Evolutionary conservation across 2,888 invertebrate genomes (phyloP).

Genomic region (Hanleya hanleyi): DNA sequence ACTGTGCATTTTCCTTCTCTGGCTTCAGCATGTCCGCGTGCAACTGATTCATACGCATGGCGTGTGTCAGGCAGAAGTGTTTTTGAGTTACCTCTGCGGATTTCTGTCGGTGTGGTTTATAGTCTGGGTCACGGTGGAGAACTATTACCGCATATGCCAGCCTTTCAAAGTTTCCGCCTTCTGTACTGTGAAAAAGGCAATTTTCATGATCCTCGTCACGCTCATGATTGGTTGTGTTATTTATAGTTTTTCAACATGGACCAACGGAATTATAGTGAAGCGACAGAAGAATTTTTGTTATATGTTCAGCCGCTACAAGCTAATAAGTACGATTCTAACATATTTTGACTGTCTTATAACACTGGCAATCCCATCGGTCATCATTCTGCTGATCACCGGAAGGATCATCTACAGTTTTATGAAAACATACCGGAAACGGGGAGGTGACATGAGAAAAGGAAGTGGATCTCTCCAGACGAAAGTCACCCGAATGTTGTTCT

Average conservation of each 20-base stretch:
- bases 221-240: slow-evolving; percentile 35
- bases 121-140: slow-evolving; percentile 87
- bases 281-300: slow-evolving; percentile 35
- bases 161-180: slow-evolving; percentile 77
- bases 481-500: slow-evolving; percentile 54
- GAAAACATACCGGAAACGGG: background rate
- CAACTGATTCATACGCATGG: slow-evolving; percentile 71
- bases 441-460: background rate
- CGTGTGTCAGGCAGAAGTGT: slow-evolving; percentile 49
- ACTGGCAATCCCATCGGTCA: slow-evolving; percentile 29
- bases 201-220: slow-evolving; percentile 35
- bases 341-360: slow-evolving; percentile 44
- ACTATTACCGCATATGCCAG: slow-evolving; percentile 86
- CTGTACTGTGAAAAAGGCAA: slow-evolving; percentile 50
- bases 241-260: slow-evolving; percentile 56
- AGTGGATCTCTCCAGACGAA: slow-evolving; percentile 28
- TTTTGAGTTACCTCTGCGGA: slow-evolving; percentile 78
- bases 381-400: slow-evolving; percentile 32
- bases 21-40: slow-evolving; percentile 43
- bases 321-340: slow-evolving; percentile 41
- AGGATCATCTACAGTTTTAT: slow-evolving; percentile 18
- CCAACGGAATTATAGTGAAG: slow-evolving; percentile 20
- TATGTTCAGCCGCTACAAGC: slow-evolving; percentile 27
- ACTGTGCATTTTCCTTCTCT: slow-evolving; percentile 77
- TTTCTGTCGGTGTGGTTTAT: slow-evolving; percentile 89